Evolutionary conservation across 1,140 invertebrate species (phyloP).

Genomic region (Bursaphelenchus mucronatus): DNA sequence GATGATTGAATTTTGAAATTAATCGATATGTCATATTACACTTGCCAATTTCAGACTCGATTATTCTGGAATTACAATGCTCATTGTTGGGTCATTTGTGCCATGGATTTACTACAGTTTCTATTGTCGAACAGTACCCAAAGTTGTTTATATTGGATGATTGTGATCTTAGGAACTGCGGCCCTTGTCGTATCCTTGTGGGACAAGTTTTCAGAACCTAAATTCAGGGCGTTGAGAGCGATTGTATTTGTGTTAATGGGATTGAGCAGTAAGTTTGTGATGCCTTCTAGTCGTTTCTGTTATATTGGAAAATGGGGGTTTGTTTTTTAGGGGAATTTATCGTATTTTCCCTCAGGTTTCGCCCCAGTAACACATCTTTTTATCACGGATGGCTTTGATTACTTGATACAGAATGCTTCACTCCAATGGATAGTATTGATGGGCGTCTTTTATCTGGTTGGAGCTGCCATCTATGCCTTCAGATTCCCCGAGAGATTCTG

Average conservation of each 20-base stretch:
- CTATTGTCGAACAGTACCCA: conserved; percentile 68
- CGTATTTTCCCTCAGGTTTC: conserved; percentile 44
- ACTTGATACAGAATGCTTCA: conserved; percentile 70
- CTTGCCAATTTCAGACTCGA: conserved; percentile 68
- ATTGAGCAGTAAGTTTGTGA: conserved; percentile 45
- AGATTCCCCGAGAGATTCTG: conserved; percentile 93
- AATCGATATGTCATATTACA: neutral
- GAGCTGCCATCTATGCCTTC: conserved; percentile 86
- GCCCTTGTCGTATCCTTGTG: conserved; percentile 93
- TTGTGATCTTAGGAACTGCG: conserved; percentile 81
- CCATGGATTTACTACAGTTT: conserved; percentile 99
- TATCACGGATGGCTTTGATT: conserved; percentile 64
- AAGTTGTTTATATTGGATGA: conserved; percentile 66
- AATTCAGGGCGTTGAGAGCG: conserved; percentile 80
- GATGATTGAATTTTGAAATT: neutral
- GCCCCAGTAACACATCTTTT: conserved; percentile 65
- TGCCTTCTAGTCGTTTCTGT: neutral
- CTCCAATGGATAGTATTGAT: conserved; percentile 92
- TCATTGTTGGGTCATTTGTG: conserved; percentile 98
- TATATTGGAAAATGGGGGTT: neutral
- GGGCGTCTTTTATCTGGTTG: conserved; percentile 87
- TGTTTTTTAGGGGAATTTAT: conserved; percentile 3
- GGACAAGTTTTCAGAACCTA: conserved; percentile 92
- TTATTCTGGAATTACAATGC: conserved; percentile 93
- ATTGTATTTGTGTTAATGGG: conserved; percentile 61